Percentiles rank a stretch among this genome's conserved stretches.
phyloP scores from a whole-genome alignment of 2,113 vertebrate genomes.

The Saccopteryx leptura region DNA sequence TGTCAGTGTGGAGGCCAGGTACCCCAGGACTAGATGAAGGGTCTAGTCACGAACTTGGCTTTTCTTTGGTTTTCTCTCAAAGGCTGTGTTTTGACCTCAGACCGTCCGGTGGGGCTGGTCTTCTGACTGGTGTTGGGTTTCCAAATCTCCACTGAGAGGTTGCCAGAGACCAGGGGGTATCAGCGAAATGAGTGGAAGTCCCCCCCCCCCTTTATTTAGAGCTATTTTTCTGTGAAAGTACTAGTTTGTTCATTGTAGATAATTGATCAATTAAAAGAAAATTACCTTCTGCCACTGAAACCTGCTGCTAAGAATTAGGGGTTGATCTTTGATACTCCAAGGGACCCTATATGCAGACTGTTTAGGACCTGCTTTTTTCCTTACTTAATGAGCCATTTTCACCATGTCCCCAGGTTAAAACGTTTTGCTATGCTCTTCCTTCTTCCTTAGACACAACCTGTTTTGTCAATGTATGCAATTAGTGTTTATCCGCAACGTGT shows the following conservation, averaged over 20 bases:
- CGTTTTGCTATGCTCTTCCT: fast-evolving
- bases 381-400: fast-evolving
- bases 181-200: not conserved
- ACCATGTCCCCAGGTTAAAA: fast-evolving
- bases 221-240: not conserved
- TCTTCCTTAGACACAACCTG: not conserved
- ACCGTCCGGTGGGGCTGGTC: fast-evolving
- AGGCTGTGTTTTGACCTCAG: fast-evolving
- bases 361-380: not conserved
- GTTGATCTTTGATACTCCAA: fast-evolving
- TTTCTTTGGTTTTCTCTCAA: not conserved
- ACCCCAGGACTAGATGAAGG: fast-evolving
- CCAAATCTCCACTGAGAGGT: not conserved
- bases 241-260: not conserved
- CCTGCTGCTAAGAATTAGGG: not conserved
- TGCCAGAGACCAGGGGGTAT: too few species aligned
- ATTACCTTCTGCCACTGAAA: not conserved
- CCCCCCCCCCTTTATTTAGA: not conserved
- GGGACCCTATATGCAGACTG: fast-evolving
- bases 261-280: not conserved
- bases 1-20: fast-evolving
- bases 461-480: not conserved
- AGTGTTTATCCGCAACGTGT: not conserved
- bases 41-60: too few species aligned
- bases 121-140: not conserved